Evolutionary conservation across 1,140 invertebrate species (phyloP).

Genomic region (Hermatobates lingyangjiaoensis): DNA sequence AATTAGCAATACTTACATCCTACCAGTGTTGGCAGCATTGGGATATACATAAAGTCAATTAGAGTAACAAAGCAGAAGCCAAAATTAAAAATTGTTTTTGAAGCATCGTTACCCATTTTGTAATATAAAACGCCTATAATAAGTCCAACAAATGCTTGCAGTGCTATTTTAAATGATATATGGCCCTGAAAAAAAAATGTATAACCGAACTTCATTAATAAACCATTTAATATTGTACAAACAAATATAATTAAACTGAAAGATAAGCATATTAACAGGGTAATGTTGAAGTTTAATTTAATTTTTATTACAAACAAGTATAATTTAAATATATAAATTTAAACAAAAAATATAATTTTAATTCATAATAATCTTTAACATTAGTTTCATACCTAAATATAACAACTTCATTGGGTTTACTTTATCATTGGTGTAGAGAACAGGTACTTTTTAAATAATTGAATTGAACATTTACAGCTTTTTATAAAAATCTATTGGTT

Average conservation of each 20-base stretch:
- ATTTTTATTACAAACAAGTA: not conserved
- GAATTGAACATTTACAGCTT: too few species aligned
- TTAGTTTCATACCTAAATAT: too few species aligned
- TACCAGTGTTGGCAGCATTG: slow-evolving; percentile 56
- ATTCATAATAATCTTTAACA: too few species aligned
- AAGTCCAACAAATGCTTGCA: slow-evolving; percentile 46
- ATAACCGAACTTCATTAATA: not conserved
- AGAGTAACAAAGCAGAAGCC: slow-evolving; percentile 59
- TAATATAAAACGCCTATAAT: slow-evolving; percentile 47
- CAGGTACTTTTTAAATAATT: too few species aligned
- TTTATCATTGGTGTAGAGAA: too few species aligned
- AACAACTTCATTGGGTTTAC: too few species aligned
- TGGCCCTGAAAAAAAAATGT: slow-evolving; percentile 37
- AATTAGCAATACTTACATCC: slow-evolving; percentile 38
- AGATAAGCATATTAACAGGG: not conserved
- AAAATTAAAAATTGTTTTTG: slow-evolving; percentile 62
- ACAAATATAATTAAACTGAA: not conserved
- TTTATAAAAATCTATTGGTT: too few species aligned
- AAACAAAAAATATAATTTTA: slow-evolving; percentile 1
- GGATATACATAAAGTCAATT: slow-evolving; percentile 56
- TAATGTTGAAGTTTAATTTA: not conserved
- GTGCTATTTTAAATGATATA: slow-evolving; percentile 40
- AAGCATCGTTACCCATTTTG: slow-evolving; percentile 52
- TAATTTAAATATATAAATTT: not conserved
- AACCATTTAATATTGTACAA: not conserved